These are phyloP conservation scores for Callopanchax toddi DNA, from an alignment of 2,113 vertebrate genomes.

Conservation along the genomic window DNA sequence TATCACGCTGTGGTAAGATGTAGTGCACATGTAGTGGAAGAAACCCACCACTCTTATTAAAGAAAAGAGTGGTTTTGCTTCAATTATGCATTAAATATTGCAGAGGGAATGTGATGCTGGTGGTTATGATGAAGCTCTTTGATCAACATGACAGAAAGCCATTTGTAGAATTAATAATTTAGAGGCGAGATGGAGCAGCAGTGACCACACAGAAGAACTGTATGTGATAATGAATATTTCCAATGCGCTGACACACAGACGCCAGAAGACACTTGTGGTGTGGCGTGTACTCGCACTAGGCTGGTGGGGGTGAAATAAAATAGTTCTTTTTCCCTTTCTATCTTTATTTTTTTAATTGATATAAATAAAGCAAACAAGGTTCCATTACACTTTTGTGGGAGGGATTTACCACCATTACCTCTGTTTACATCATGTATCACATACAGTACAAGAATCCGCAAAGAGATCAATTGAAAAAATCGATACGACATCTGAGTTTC, in stretches of 20 bases:
- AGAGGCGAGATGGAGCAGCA: not conserved
- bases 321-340: not conserved
- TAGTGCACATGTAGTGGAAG: not conserved
- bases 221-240: conserved; percentile 9
- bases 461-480: too few species aligned
- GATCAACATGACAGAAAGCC: conserved; percentile 14
- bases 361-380: not conserved
- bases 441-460: too few species aligned
- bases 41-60: not conserved
- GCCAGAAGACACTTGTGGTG: conserved; percentile 2
- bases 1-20: not conserved
- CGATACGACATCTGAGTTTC: too few species aligned
- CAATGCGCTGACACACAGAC: not conserved
- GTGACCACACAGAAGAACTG: not conserved
- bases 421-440: not conserved
- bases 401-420: not conserved
- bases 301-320: not conserved
- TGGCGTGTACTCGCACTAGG: not conserved
- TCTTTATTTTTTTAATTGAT: not conserved
- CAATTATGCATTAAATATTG: not conserved
- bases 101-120: conserved; percentile 5
- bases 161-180: conserved; percentile 4
- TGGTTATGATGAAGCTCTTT: conserved; percentile 13
- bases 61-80: not conserved
- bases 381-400: not conserved